Percentiles rank a stretch among this genome's conserved stretches.
phyloP scores from a whole-genome alignment of 2,797 vertebrate species.

The Smutsia gigantea region DNA sequence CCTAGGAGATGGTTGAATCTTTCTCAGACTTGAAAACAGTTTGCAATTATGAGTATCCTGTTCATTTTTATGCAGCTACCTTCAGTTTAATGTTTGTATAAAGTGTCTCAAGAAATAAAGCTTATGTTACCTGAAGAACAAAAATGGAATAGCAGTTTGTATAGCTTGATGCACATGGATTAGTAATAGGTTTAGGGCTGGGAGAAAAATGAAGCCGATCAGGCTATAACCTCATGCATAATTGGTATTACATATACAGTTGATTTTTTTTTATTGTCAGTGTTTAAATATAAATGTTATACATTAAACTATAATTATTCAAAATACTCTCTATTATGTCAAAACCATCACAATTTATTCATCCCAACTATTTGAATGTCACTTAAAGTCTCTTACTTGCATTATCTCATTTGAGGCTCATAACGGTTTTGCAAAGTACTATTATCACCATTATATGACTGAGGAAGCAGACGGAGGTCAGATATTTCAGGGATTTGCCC shows the following conservation, averaged over 20 bases:
- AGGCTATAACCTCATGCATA: conserved; percentile 73
- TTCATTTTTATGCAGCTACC: conserved; percentile 86
- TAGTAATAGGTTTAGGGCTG: conserved; percentile 75
- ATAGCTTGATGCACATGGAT: conserved; percentile 72
- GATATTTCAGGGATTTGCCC: not conserved
- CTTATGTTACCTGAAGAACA: conserved; percentile 80
- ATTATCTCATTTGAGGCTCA: conserved; percentile 32
- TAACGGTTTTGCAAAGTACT: not conserved
- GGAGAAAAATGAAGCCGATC: conserved; percentile 77
- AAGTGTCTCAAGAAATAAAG: conserved; percentile 86
- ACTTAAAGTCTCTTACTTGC: conserved; percentile 22
- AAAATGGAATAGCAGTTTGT: conserved; percentile 77
- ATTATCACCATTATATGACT: not conserved
- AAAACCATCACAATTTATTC: conserved; percentile 45
- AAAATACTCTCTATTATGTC: conserved; percentile 59
- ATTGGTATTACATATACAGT: conserved; percentile 52
- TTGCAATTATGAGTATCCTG: conserved; percentile 85
- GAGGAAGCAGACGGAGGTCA: not conserved
- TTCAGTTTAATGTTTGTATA: conserved; percentile 85
- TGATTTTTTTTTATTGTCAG: conserved; percentile 75
- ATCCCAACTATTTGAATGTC: conserved; percentile 25
- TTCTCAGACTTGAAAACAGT: conserved; percentile 77
- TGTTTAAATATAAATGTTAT: conserved; percentile 75
- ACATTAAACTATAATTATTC: conserved; percentile 73
- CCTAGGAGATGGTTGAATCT: conserved; percentile 82